These are phyloP conservation scores for Drosophila malerkotliana DNA, from an alignment of 1,140 invertebrate genomes.

Conservation along the genomic window DNA sequence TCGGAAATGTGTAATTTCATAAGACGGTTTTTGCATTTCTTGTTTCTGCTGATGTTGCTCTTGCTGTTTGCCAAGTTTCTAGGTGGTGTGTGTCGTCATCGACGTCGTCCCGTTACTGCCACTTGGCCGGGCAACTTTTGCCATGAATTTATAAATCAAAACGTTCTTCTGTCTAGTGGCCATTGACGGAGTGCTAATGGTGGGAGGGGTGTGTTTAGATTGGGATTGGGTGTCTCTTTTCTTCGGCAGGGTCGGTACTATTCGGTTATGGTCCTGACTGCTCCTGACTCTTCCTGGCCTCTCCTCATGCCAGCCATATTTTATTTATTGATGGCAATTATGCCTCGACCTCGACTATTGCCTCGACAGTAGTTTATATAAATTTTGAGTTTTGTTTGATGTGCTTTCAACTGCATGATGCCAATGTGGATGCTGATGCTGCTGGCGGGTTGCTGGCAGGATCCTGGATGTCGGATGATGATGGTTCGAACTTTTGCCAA, in stretches of 20 bases:
- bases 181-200: conserved; percentile 50
- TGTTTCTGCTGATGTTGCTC: conserved; percentile 7
- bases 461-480: conserved; percentile 24
- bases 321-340: conserved; percentile 83
- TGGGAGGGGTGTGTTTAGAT: conserved; percentile 9
- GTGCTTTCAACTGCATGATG: conserved; percentile 74
- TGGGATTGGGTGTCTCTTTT: conserved; percentile 42
- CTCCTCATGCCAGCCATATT: conserved; percentile 63
- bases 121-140: conserved; percentile 77
- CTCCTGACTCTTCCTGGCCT: conserved; percentile 5
- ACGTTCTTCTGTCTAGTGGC: conserved; percentile 69
- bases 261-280: conserved; percentile 5
- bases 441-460: background rate
- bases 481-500: conserved; percentile 73
- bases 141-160: conserved; percentile 83
- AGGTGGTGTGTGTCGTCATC: conserved; percentile 47
- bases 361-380: conserved; percentile 62
- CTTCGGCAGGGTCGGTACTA: conserved; percentile 31
- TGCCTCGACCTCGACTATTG: conserved; percentile 79
- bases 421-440: conserved; percentile 25
- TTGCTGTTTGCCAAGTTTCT: conserved; percentile 59
- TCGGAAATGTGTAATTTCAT: conserved; percentile 82
- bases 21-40: conserved; percentile 76
- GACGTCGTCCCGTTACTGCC: conserved; percentile 44
- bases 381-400: conserved; percentile 80